Conservation (phyloP, 2,888 invertebrate species). For the Chesias legatella region DNA sequence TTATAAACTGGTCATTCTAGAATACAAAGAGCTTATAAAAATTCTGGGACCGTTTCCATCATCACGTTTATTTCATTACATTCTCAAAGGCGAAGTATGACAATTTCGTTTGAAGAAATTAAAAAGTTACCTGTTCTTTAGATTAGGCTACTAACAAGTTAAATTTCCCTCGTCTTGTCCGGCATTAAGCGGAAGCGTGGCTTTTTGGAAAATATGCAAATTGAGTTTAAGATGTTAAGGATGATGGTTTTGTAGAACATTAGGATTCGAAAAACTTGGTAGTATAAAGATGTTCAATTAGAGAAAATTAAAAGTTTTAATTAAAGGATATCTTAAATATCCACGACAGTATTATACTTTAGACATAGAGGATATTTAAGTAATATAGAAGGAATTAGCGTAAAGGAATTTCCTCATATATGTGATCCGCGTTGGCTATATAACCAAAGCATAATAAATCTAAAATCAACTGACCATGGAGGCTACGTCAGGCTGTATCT, state of each 20-base stretch:
- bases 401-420: conserved; percentile 25
- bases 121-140: conserved; percentile 70
- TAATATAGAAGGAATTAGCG: conserved; percentile 16
- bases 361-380: too few relatives aligned
- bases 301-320: conserved; percentile 6
- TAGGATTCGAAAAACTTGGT: conserved; percentile 26
- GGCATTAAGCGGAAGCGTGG: conserved; percentile 44
- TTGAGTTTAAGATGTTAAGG: conserved; percentile 47
- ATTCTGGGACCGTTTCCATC: conserved; percentile 45
- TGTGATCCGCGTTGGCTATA: conserved; percentile 24
- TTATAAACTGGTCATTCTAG: neutral
- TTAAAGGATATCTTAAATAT: neutral
- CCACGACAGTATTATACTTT: too few relatives aligned
- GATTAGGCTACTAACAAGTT: conserved; percentile 66
- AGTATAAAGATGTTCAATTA: conserved; percentile 11
- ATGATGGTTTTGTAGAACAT: conserved; percentile 42
- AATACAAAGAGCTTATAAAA: conserved; percentile 45
- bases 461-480: conserved; percentile 42
- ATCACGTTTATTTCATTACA: conserved; percentile 57
- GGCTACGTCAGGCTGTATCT: conserved; percentile 38
- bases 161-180: conserved; percentile 59
- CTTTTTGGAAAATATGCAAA: conserved; percentile 51
- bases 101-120: conserved; percentile 66
- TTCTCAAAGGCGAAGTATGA: conserved; percentile 67
- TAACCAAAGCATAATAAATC: conserved; percentile 30